These are phyloP conservation scores for Ophiothrix spiculata DNA, from an alignment of 35 echinoderm and acorn worm genomes.

Conservation along the genomic window DNA sequence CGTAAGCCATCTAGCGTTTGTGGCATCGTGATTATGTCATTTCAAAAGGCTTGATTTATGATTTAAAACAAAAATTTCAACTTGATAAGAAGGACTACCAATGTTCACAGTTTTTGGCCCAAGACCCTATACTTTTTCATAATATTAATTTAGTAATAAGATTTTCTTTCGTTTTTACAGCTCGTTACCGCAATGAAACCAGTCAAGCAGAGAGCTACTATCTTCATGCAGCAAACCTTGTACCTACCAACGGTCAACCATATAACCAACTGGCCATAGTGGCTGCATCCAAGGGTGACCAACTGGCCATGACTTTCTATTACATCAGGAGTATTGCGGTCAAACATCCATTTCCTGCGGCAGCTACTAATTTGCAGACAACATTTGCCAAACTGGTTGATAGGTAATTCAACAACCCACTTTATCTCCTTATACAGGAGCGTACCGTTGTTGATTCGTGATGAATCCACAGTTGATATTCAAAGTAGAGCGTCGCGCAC, in stretches of 20 bases:
- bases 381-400: constrained; percentile 97
- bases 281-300: constrained; percentile 84
- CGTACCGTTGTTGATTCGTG: too few relatives aligned
- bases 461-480: too few relatives aligned
- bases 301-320: constrained; percentile 95
- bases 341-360: constrained; percentile 95
- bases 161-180: constrained; percentile 19
- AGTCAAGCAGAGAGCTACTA: constrained; percentile 95
- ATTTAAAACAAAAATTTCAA: not conserved
- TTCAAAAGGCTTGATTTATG: not conserved
- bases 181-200: constrained; percentile 91
- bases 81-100: too few relatives aligned
- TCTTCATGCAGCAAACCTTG: constrained; percentile 87
- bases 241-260: constrained; percentile 93
- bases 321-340: constrained; percentile 97
- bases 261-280: constrained; percentile 99
- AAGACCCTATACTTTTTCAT: not conserved
- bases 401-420: too few relatives aligned
- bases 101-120: not conserved
- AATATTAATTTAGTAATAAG: not conserved
- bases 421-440: too few relatives aligned
- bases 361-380: constrained; percentile 94
- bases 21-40: not conserved
- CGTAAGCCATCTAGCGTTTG: too few relatives aligned
- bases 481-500: too few relatives aligned